A percentile compares a stretch with the other conserved stretches of the same genome.
phyloP scores from a whole-genome alignment of 2,797 vertebrate species.

The Myotis planiceps region DNA sequence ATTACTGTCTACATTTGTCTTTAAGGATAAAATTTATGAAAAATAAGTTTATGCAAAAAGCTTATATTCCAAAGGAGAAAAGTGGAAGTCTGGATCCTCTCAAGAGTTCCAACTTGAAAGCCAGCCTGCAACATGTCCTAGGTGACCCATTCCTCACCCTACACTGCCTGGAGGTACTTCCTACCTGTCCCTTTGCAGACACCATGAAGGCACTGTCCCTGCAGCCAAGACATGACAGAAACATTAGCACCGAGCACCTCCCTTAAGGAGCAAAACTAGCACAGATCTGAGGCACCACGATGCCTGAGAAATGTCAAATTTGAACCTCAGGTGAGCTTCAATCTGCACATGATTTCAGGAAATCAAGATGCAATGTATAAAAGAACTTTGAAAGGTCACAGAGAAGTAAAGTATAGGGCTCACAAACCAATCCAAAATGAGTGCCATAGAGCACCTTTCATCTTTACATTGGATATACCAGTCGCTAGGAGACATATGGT shows the following conservation, averaged over 20 bases:
- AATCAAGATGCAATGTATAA: not conserved
- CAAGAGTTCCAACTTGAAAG: not conserved
- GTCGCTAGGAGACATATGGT: not conserved
- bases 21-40: constrained; percentile 4
- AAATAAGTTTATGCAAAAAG: not conserved
- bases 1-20: not conserved
- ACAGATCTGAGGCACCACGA: not conserved
- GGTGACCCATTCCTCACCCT: not conserved
- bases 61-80: not conserved
- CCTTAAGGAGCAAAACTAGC: not conserved
- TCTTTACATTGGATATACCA: not conserved
- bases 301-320: not conserved
- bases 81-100: not conserved
- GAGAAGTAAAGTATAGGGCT: not conserved
- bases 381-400: not conserved
- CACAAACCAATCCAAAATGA: not conserved
- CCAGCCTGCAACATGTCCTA: not conserved
- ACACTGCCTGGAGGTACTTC: not conserved
- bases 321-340: not conserved
- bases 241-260: not conserved
- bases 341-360: constrained; percentile 34
- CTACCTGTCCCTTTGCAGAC: not conserved
- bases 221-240: not conserved
- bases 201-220: not conserved
- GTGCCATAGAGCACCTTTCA: not conserved